Conservation (phyloP, 2,888 invertebrate species). For the Dicyrtomina minuta region DNA sequence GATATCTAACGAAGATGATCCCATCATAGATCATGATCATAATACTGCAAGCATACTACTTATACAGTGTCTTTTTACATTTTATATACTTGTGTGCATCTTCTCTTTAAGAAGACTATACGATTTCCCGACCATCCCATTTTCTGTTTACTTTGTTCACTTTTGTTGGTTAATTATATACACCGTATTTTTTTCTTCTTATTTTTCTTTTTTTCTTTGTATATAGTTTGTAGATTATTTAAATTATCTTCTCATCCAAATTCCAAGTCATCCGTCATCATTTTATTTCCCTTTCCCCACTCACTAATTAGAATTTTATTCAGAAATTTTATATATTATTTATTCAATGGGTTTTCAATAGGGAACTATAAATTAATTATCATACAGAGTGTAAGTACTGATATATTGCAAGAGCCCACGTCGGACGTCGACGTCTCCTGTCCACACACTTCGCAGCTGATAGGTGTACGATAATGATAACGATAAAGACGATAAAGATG, state of each 20-base stretch:
- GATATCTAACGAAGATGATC: too few relatives aligned
- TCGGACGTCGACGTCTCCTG: too few relatives aligned
- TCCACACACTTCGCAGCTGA: too few relatives aligned
- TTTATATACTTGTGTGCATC: not conserved
- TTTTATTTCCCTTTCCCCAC: not conserved
- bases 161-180: not conserved
- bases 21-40: too few relatives aligned
- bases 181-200: not conserved
- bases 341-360: not conserved
- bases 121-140: not conserved
- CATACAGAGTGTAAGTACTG: not conserved
- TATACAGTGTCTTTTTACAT: not conserved
- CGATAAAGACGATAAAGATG: too few relatives aligned
- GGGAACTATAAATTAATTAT: constrained; percentile 16
- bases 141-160: not conserved
- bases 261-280: too few relatives aligned
- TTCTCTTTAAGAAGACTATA: not conserved
- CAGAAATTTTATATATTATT: constrained; percentile 7
- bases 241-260: not conserved
- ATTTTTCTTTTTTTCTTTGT: not conserved
- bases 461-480: too few relatives aligned
- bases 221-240: not conserved
- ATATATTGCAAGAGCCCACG: too few relatives aligned
- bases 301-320: constrained; percentile 13
- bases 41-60: too few relatives aligned